Base-by-base conservation (phyloP, 2,797 vertebrate species). In the Gobio occitaniae region DNA sequence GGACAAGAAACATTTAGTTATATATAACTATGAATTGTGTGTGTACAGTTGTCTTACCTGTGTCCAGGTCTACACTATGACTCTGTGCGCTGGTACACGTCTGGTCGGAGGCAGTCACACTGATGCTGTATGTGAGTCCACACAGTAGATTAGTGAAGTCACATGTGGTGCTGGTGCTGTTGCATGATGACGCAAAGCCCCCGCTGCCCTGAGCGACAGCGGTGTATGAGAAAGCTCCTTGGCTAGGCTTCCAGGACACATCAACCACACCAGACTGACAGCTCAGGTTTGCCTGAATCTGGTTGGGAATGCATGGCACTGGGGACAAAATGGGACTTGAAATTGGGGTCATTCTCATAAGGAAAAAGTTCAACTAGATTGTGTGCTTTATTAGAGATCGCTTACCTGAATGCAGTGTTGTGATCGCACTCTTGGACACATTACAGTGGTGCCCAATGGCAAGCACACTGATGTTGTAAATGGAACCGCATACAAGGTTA, bases 391-490 rank as follows among this genome's bases (percentile, higher is more conserved):
- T 78, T 52, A 50, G 48, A 29, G 7, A 16, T 75, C 11, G 76
- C 71, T 89, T 74, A 96, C 95, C 94, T 88, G 94, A 82, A 56
- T 89, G 74, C 69, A 96, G 78, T 83, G 89, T 87, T 19, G 76
- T 70, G 1, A 90, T 32, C 1, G 47, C 12, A 75, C 93, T 94
- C 54, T 82, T 83, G 0, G 93, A 93, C 70, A 93, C 85, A 7
- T 94, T 93, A 90, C 96, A 96, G n/a, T 88, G 11, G 5, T 78
- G 82, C 85, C 91, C 92, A 13, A 91, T 2, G 1, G 95, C 92
- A 13, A 89, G 68, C 76, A 95, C 95, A 0, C 89, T 94, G 90
- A 96, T 81, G 86, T 93, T 94, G 90, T 96, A 96, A 9, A 84
- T 91, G 48, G 89, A 91, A 56, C 95, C 93, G 78, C 96, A 96